Evolutionary conservation across 2,888 invertebrate species (phyloP).

Genomic region (Pristionchus maxplancki): DNA sequence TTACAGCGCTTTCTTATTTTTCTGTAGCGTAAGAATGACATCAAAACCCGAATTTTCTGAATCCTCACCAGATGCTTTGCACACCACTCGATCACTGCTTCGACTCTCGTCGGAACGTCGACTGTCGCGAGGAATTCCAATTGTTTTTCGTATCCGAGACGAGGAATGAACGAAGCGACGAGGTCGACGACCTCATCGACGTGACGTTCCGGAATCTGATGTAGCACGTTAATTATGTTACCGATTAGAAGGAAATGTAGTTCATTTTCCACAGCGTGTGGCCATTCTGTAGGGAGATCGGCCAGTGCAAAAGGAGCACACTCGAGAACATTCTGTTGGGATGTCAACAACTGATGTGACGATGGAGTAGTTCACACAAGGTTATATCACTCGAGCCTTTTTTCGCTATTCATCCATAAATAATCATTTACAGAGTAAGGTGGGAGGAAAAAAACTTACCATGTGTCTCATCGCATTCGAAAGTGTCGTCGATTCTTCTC

Average conservation of each 20-base stretch:
- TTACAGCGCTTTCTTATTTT: neutral
- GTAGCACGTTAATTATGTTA: neutral
- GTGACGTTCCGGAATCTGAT: conserved; percentile 43
- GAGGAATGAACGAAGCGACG: conserved; percentile 29
- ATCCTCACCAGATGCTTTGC: conserved; percentile 51
- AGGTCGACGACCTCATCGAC: conserved; percentile 35
- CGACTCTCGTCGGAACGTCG: conserved; percentile 59
- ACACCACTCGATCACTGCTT: conserved; percentile 62
- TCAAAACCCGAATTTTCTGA: no score
- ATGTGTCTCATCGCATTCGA: conserved; percentile 20
- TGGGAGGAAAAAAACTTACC: no score
- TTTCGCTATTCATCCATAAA: no score
- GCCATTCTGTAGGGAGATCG: neutral
- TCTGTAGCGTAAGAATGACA: no score
- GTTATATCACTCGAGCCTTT: no score
- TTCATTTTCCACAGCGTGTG: neutral
- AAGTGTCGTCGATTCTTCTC: neutral
- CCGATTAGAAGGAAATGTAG: no score
- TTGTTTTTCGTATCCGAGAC: conserved; percentile 57
- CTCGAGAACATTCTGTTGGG: neutral
- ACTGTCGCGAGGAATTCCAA: conserved; percentile 63
- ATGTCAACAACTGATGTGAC: neutral
- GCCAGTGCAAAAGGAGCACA: neutral
- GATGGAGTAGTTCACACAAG: no score
- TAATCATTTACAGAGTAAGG: no score